phyloP scores from a whole-genome alignment of 2,888 invertebrate genomes.

The Aporophyla nigra region DNA sequence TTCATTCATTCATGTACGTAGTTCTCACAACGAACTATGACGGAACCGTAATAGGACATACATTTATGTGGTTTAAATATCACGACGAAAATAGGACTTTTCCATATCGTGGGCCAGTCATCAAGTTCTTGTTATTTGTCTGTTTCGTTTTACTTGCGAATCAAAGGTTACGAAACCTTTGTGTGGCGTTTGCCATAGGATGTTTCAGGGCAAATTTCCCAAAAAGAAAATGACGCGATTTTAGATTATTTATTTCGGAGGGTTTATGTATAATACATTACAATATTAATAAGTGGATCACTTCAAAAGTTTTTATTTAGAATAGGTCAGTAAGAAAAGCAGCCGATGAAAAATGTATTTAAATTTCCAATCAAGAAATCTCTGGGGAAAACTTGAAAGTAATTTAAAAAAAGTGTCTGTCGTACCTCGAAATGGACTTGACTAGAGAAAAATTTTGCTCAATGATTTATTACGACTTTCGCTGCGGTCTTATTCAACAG shows the following conservation, averaged over 20 bases:
- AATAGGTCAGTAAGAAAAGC: too few species aligned
- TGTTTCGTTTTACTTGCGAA: background rate
- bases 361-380: too few species aligned
- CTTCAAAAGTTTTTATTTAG: too few species aligned
- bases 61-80: slow-evolving; percentile 48
- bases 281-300: too few species aligned
- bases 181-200: background rate
- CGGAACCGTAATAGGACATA: slow-evolving; percentile 35
- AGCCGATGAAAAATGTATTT: too few species aligned
- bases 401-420: too few species aligned
- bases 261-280: background rate
- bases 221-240: too few species aligned
- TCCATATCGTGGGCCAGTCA: slow-evolving; percentile 34
- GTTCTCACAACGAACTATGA: background rate
- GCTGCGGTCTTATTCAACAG: too few species aligned
- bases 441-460: too few species aligned
- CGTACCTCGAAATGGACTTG: too few species aligned
- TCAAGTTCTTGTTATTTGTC: slow-evolving; percentile 42
- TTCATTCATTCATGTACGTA: slow-evolving; percentile 48
- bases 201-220: background rate
- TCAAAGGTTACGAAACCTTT: background rate
- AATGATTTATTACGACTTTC: too few species aligned
- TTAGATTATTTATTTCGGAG: background rate
- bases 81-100: slow-evolving; percentile 49
- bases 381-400: too few species aligned